Evolutionary conservation across 2,113 vertebrate species (phyloP), one percentile per base, ranked within the genome.

Genomic region (Pycnonotus jocosus): DNA sequence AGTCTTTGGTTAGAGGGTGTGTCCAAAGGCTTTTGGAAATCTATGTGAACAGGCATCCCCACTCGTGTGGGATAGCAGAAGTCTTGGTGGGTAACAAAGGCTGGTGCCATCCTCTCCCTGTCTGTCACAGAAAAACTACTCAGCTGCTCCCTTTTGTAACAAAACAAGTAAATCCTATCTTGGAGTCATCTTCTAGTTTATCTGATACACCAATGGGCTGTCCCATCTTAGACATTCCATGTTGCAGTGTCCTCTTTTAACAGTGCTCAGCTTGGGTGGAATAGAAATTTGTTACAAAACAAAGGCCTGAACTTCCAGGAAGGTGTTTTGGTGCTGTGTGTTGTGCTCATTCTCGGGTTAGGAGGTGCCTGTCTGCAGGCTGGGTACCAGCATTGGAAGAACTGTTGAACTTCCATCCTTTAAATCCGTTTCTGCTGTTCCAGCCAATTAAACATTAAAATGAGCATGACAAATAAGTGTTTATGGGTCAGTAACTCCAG

Each of bases 401-500:
- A 48, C 9, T 51, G 80, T 73, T 92, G 47, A 92, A 42, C 84
- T 72, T 91, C 80, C 71, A 84, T 95, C 65, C 11, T 73, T 77
- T 82, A 53, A 88, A 91, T 89, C 64, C 1, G 0, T 71, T 95
- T 70, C 88, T 89, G 47, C 25, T 15, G 68, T 95, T 92, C 68
- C 88, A 93, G 86, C 61, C 78, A 92, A 91, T 93, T 92, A 92
- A 88, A 80, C 86, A 81, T 85, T 81, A 76, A 96, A 94, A 91
- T 73, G 91, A 91, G 90, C 62, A 3, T 88, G 93, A 84, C 90
- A 91, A 93, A 82, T 96, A 60, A 93, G 78, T 62, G 86, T 60
- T 82, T 86, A 56, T 88, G 94, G 96, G 93, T 96, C 88, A 86
- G 15, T 88, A 70, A n/a, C 84, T 95, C 54, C 0, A 0, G 86